phyloP scores from a whole-genome alignment of 2,888 invertebrate species.

The Apamea crenata region DNA sequence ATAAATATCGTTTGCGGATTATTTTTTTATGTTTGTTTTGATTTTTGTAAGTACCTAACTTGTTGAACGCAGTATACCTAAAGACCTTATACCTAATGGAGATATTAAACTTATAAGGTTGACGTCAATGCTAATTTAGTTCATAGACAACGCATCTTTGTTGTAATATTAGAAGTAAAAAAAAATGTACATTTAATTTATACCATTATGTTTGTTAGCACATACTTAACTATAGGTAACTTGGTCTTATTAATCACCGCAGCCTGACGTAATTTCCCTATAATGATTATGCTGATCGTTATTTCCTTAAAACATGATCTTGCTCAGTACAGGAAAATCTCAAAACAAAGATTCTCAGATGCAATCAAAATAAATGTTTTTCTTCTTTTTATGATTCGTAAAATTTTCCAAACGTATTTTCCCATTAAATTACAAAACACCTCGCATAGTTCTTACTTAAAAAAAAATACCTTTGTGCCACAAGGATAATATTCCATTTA shows the following conservation, averaged over 20 bases:
- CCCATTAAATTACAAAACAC: neutral
- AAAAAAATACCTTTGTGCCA: neutral
- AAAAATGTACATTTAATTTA: neutral
- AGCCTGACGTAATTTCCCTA: neutral
- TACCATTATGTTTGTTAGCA: neutral
- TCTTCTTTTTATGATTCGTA: neutral
- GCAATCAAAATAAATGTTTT: neutral
- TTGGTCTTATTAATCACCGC: neutral
- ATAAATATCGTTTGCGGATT: slow-evolving; percentile 5
- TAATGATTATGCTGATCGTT: neutral
- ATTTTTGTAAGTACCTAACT: slow-evolving; percentile 1
- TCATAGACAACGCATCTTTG: neutral
- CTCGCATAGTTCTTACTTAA: neutral
- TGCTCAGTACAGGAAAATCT: slow-evolving; percentile 30
- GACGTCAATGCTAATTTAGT: neutral
- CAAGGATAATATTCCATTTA: neutral
- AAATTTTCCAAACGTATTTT: neutral
- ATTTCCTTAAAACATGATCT: slow-evolving; percentile 5
- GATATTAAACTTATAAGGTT: neutral
- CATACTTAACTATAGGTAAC: neutral
- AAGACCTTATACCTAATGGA: neutral
- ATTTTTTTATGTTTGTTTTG: slow-evolving; percentile 26
- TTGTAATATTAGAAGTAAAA: neutral
- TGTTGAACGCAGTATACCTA: slow-evolving; percentile 1
- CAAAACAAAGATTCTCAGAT: neutral